Percentiles rank a stretch among this genome's conserved stretches.
Conservation (phyloP, 2,113 vertebrate species). For the Rhea pennata region DNA sequence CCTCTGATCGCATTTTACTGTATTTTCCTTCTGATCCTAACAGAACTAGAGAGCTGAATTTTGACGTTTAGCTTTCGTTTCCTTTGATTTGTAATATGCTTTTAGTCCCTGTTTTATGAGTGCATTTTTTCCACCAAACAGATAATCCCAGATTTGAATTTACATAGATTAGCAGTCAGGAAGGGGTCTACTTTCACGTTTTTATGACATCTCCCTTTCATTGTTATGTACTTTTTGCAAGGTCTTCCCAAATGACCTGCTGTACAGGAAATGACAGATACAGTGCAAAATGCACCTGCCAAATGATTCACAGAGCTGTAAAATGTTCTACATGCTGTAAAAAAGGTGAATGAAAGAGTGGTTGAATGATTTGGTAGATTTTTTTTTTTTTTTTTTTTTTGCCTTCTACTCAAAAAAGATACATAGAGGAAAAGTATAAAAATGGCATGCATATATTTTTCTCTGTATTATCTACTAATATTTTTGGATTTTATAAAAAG, state of each 20-base stretch:
- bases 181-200: background rate
- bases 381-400: constrained; percentile 24
- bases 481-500: background rate
- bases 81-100: background rate
- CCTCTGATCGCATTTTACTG: background rate
- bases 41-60: background rate
- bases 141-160: background rate
- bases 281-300: background rate
- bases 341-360: background rate
- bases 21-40: background rate
- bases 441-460: background rate
- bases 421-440: background rate
- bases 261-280: background rate
- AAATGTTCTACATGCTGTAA: background rate
- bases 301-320: background rate
- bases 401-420: background rate
- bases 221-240: background rate
- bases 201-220: background rate
- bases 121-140: background rate
- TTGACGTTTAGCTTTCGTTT: background rate
- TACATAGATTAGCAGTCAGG: background rate
- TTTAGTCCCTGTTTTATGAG: background rate
- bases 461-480: background rate
- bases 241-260: background rate
- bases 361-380: background rate